A percentile compares a stretch with the other conserved stretches of the same genome.
phyloP scores from a whole-genome alignment of 2,888 invertebrate species.

The Hypselothyrea guttata region DNA sequence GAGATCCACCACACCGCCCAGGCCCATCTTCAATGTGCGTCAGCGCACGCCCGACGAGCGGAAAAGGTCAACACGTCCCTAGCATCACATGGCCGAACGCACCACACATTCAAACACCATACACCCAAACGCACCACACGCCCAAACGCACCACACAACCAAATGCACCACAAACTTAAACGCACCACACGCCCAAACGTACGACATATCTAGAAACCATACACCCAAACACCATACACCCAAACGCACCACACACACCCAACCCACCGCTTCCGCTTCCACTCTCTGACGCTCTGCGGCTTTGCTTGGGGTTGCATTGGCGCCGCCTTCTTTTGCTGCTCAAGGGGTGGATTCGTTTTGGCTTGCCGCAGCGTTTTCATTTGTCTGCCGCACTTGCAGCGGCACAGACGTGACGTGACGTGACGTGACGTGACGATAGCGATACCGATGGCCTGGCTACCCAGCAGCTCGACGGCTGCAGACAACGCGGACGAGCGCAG shows the following conservation, averaged over 20 bases:
- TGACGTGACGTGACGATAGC: too few relatives aligned
- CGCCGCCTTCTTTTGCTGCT: slow-evolving; percentile 7
- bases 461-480: slow-evolving; percentile 55
- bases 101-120: background rate
- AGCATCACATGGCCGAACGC: background rate
- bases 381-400: slow-evolving; percentile 11
- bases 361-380: slow-evolving; percentile 25
- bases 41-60: background rate
- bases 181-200: background rate
- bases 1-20: slow-evolving; percentile 10
- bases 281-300: too few relatives aligned
- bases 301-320: slow-evolving; percentile 10
- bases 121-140: background rate
- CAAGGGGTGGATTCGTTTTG: slow-evolving; percentile 9
- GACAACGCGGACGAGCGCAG: slow-evolving; percentile 67
- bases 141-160: background rate
- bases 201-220: background rate
- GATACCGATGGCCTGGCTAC: slow-evolving; percentile 72
- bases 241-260: too few relatives aligned
- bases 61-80: background rate
- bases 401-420: slow-evolving; percentile 25
- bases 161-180: background rate
- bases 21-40: slow-evolving; percentile 44
- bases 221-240: too few relatives aligned
- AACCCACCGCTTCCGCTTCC: too few relatives aligned